Evolutionary conservation across 2,888 invertebrate genomes (phyloP).

Genomic region (Bugulina stolonifera): DNA sequence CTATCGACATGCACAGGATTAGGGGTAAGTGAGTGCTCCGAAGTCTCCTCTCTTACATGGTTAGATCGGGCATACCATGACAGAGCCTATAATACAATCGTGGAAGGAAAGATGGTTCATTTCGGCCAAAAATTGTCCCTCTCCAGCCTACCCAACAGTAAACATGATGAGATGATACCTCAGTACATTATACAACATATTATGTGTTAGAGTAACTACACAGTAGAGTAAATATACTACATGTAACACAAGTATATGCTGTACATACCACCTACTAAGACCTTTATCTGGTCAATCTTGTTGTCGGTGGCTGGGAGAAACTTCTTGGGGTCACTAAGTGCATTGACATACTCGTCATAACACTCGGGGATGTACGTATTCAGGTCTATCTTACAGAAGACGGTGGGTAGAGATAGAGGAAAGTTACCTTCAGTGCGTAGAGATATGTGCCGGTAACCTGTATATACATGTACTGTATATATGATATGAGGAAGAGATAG

Average conservation of each 20-base stretch:
- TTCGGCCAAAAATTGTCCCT: too few species aligned
- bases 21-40: too few species aligned
- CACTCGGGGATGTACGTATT: constrained; percentile 99
- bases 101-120: too few species aligned
- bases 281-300: constrained; percentile 84
- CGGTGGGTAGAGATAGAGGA: constrained; percentile 95
- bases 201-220: neutral
- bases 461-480: too few species aligned
- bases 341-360: constrained; percentile 97
- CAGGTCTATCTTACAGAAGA: constrained; percentile 96
- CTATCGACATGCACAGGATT: too few species aligned
- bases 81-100: too few species aligned
- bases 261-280: constrained; percentile 81
- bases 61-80: too few species aligned
- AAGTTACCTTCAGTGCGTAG: constrained; percentile 96
- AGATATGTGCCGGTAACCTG: constrained; percentile 92
- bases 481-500: too few species aligned
- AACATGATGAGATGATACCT: too few species aligned
- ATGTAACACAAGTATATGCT: neutral
- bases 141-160: too few species aligned
- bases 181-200: too few species aligned
- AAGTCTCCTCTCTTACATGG: too few species aligned
- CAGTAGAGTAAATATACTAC: neutral
- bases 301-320: constrained; percentile 82
- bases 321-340: constrained; percentile 76